Evolutionary conservation across 2,888 invertebrate genomes (phyloP), one percentile per base, ranked within the genome.

Genomic region (Dendrolimus houi): DNA sequence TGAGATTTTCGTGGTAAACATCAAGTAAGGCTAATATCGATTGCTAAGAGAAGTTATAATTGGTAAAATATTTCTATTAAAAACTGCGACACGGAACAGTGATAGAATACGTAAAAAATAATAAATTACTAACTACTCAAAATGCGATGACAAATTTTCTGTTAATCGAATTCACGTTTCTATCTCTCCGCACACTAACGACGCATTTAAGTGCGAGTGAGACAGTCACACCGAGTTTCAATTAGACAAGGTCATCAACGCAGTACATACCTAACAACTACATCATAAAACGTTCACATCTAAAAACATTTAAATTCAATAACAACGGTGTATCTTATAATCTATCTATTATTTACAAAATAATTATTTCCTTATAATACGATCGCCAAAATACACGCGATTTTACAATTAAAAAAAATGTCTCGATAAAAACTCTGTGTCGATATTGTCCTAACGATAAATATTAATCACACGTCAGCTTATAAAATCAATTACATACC

Each of bases 221-320:
- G 29, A 29, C 29, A 29, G 29, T 6, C 29, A 3, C 29, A 29
- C 29, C 29, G 29, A 29, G 29, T 3, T 29, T 29, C 29, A 29
- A 29, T 29, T 29, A 29, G 2, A 17, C 47, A 10, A 10, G 47
- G 3, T 47, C 12, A 47, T 47, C 47, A 10, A 12, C 12, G 12
- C 47, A 47, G 12, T 47, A 47, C 12, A 10, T 12, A 3, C 3
- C 47, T 47, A 47, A 47, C 9, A 47, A 47, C 47, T 47, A 47
- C 47, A 66, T 71, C 68, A 66, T 75, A 81, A 83, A 84, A 83
- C 77, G 67, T 73, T 78, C 81, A 81, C 78, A 72, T 85, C 79
- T 84, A 86, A 85, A 29, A 87, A 83, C 76, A 78, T 85, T 79
- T 77, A 78, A 81, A 85, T 81, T 77, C 71, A 77, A 76, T 80